phyloP scores from a whole-genome alignment of 30 jellyfish, hydroid and myxozoan genomes.

The Turritopsis dohrnii region DNA sequence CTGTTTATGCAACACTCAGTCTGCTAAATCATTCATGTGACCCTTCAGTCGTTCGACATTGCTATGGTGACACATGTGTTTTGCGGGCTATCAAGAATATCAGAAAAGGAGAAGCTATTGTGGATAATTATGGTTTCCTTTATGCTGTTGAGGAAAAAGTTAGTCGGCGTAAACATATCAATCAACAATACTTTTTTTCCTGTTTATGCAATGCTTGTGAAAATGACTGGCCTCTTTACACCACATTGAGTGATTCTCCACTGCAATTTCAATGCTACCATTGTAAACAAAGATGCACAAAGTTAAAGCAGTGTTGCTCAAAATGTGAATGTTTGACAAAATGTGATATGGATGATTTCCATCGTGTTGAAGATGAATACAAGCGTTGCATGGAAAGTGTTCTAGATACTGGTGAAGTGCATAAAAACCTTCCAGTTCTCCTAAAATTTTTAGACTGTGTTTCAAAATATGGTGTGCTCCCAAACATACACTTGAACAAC shows the following conservation, averaged over 20 bases:
- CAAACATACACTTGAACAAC: slow-evolving; percentile 62
- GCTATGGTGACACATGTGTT: slow-evolving; percentile 78
- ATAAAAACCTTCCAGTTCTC: slow-evolving; percentile 36
- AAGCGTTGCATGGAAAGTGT: slow-evolving; percentile 51
- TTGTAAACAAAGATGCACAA: background rate
- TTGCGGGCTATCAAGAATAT: slow-evolving; percentile 70
- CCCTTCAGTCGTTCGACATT: slow-evolving; percentile 83
- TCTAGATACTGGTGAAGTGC: slow-evolving; percentile 38
- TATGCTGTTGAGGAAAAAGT: slow-evolving; percentile 53
- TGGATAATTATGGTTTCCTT: slow-evolving; percentile 85
- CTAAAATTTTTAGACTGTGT: slow-evolving; percentile 45
- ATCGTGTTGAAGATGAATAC: slow-evolving; percentile 21
- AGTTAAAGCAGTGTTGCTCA: slow-evolving; percentile 23
- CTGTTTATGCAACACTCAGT: slow-evolving; percentile 80
- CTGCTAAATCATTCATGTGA: slow-evolving; percentile 85
- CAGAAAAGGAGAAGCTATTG: slow-evolving; percentile 59
- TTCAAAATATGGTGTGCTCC: slow-evolving; percentile 45
- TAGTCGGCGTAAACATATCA: slow-evolving; percentile 41
- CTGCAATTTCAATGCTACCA: slow-evolving; percentile 17
- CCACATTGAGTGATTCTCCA: slow-evolving; percentile 21
- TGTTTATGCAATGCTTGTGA: slow-evolving; percentile 70
- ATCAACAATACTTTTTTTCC: slow-evolving; percentile 58
- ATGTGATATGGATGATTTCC: slow-evolving; percentile 16
- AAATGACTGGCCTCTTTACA: slow-evolving; percentile 66
- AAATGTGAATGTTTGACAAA: background rate